Evolutionary conservation across 1,140 invertebrate genomes (phyloP).

Genomic region (Brachionus koreanus): DNA sequence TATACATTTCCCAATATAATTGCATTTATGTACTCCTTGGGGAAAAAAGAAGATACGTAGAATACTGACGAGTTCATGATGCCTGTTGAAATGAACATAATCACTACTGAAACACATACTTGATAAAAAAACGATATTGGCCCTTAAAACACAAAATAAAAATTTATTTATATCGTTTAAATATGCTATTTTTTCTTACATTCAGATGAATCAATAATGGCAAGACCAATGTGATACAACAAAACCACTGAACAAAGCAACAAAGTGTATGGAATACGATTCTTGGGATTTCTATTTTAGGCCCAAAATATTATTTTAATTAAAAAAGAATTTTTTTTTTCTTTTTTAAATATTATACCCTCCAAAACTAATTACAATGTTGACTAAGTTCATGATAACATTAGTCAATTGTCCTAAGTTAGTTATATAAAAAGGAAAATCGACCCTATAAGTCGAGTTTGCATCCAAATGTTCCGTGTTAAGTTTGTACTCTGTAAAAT

Average conservation of each 20-base stretch:
- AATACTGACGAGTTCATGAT: slow-evolving; percentile 30
- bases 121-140: background rate
- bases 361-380: slow-evolving; percentile 1
- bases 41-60: slow-evolving; percentile 31
- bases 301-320: background rate
- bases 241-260: background rate
- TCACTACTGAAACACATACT: slow-evolving; percentile 13
- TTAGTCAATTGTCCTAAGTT: slow-evolving; percentile 37
- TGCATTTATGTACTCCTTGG: slow-evolving; percentile 32
- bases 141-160: slow-evolving; percentile 5
- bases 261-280: slow-evolving; percentile 39
- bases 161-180: background rate
- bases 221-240: slow-evolving; percentile 27
- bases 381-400: slow-evolving; percentile 38
- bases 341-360: slow-evolving; percentile 13
- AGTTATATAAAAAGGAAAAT: slow-evolving; percentile 16
- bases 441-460: background rate
- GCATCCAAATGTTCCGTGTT: background rate
- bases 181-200: background rate
- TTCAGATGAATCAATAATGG: slow-evolving; percentile 27
- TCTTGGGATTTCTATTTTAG: slow-evolving; percentile 25
- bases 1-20: slow-evolving; percentile 40
- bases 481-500: slow-evolving; percentile 36
- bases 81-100: slow-evolving; percentile 37
- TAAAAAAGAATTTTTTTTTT: background rate